A percentile compares a stretch with the other conserved stretches of the same genome.
phyloP scores from a whole-genome alignment of 2,888 invertebrate species.

The Rhagophthalmus giganteus region DNA sequence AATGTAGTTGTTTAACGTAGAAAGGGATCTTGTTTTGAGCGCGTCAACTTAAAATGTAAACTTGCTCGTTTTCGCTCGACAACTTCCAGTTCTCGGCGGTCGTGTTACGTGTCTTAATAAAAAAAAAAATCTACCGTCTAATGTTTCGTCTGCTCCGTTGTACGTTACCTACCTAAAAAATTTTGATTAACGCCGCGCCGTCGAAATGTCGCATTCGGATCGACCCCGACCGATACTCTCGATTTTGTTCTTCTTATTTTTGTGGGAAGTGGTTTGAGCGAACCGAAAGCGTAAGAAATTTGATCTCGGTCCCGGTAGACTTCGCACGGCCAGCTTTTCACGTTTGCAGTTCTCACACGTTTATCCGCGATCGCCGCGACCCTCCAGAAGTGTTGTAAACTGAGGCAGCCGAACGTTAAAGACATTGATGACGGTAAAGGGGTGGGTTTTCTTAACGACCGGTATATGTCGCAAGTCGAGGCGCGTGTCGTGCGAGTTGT shows the following conservation, averaged over 20 bases:
- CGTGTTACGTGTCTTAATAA: too few species aligned
- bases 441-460: constrained; percentile 29
- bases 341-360: constrained; percentile 29
- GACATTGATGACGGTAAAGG: constrained; percentile 32
- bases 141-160: too few species aligned
- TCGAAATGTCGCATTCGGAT: constrained; percentile 21
- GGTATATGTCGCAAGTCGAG: constrained; percentile 26
- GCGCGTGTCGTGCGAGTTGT: constrained; percentile 38
- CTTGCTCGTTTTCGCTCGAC: too few species aligned
- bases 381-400: constrained; percentile 40
- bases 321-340: constrained; percentile 21
- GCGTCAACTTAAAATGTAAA: too few species aligned
- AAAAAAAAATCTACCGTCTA: too few species aligned
- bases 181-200: too few species aligned
- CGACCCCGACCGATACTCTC: constrained; percentile 14
- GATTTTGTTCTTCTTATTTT: constrained; percentile 21
- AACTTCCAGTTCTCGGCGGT: too few species aligned
- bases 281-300: constrained; percentile 28
- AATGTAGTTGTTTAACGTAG: too few species aligned
- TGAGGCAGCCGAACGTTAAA: constrained; percentile 33
- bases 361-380: constrained; percentile 30
- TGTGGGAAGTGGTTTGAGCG: constrained; percentile 10
- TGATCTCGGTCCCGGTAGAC: constrained; percentile 30
- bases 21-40: too few species aligned
- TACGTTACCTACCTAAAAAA: too few species aligned